Percentiles rank a stretch among this genome's conserved stretches.
Evolutionary conservation across 2,113 vertebrate genomes (phyloP).

Genomic region (Rhynchopsitta pachyrhyncha): DNA sequence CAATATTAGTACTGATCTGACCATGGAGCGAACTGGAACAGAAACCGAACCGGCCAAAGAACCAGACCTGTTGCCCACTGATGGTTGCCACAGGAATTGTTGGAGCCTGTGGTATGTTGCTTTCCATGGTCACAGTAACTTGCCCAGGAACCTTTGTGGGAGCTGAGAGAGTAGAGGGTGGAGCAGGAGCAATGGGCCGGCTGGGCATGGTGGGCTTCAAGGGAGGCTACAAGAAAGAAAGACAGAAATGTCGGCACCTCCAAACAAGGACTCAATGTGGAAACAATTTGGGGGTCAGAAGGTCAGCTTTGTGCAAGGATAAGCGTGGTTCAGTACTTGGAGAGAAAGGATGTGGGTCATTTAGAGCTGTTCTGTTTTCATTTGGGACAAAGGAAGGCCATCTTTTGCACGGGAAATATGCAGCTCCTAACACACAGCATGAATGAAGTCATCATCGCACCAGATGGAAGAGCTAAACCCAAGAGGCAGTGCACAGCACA

Average conservation of each 20-base stretch:
- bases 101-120: constrained; percentile 87
- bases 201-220: constrained; percentile 92
- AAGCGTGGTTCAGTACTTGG: not conserved
- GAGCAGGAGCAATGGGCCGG: constrained; percentile 96
- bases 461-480: not conserved
- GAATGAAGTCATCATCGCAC: not conserved
- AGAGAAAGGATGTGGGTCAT: not conserved
- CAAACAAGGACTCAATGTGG: not conserved
- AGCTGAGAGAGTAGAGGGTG: constrained; percentile 86
- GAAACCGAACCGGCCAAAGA: not conserved
- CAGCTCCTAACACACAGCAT: not conserved
- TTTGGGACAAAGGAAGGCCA: not conserved
- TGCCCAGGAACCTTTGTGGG: constrained; percentile 91
- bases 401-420: not conserved
- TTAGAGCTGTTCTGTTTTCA: not conserved
- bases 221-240: constrained; percentile 79
- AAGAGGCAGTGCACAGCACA: accelerated
- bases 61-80: constrained; percentile 92
- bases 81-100: constrained; percentile 98
- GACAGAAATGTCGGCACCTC: not conserved
- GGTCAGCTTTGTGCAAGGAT: not conserved
- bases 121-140: constrained; percentile 93
- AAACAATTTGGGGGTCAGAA: not conserved
- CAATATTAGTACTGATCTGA: not conserved
- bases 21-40: not conserved